A percentile compares a stretch with the other conserved stretches of the same genome.
Evolutionary conservation across 2,888 invertebrate genomes (phyloP).

Genomic region (Conops quadrifasciatus): DNA sequence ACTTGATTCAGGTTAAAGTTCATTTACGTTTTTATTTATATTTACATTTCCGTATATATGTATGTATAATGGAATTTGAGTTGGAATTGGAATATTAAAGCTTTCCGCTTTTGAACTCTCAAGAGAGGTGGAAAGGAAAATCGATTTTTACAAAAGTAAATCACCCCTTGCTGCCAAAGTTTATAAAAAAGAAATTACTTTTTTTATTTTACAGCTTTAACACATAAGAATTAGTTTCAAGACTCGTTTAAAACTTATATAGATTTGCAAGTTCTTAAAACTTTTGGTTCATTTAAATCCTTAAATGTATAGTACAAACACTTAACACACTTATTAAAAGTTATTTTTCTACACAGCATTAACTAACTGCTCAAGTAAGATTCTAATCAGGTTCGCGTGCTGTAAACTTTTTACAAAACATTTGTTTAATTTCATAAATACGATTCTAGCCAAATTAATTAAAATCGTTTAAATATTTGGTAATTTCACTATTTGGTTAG

Average conservation of each 20-base stretch:
- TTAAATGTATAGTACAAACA: neutral
- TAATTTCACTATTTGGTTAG: conserved; percentile 40
- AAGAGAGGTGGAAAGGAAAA: conserved; percentile 33
- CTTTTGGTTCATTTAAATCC: neutral
- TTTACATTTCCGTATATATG: conserved; percentile 9
- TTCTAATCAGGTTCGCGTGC: conserved; percentile 54
- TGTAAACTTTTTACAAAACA: conserved; percentile 53
- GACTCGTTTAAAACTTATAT: neutral
- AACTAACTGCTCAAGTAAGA: conserved; percentile 7
- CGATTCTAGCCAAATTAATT: conserved; percentile 24
- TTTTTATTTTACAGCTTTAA: neutral
- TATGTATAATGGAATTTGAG: conserved; percentile 16
- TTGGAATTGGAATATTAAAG: conserved; percentile 33
- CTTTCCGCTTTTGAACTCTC: conserved; percentile 24
- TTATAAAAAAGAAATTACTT: neutral
- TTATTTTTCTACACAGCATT: conserved; percentile 12
- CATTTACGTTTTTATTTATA: conserved; percentile 12
- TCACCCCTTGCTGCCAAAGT: too few relatives aligned
- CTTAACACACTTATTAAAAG: conserved; percentile 34
- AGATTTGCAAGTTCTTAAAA: neutral
- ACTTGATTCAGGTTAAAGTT: too few relatives aligned
- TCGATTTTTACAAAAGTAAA: conserved; percentile 36
- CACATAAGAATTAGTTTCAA: neutral
- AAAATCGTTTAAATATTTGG: conserved; percentile 24
- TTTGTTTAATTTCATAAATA: conserved; percentile 48